Conservation (phyloP, 1,140 invertebrate species). For the Macrobrachium nipponense region DNA sequence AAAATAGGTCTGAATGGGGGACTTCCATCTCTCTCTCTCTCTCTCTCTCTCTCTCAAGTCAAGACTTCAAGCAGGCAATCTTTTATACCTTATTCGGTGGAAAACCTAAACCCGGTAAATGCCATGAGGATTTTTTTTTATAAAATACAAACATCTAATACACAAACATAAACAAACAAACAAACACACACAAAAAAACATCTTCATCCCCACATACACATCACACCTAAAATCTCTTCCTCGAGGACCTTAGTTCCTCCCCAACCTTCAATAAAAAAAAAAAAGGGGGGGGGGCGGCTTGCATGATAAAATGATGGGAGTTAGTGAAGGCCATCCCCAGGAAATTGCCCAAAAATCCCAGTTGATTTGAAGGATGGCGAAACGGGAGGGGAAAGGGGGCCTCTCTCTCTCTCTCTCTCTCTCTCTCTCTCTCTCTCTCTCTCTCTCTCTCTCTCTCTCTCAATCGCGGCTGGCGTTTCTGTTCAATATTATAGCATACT, state of each 20-base stretch:
- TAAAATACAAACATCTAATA: background rate
- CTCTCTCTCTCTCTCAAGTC: background rate
- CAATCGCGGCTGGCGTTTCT: background rate
- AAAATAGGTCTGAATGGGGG: background rate
- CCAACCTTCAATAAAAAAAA: background rate
- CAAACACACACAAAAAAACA: background rate
- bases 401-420: background rate
- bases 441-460: conserved; percentile 1
- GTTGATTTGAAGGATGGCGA: background rate
- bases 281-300: no score
- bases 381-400: background rate
- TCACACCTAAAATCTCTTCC: background rate
- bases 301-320: background rate
- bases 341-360: background rate
- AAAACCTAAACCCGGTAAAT: background rate
- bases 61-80: no score
- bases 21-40: background rate
- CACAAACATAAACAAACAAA: background rate
- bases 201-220: background rate
- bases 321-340: background rate
- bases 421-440: conserved; percentile 27
- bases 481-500: background rate
- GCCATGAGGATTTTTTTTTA: background rate
- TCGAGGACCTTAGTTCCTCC: no score
- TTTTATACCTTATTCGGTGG: no score